phyloP scores from a whole-genome alignment of 2,888 invertebrate genomes.

The Junonia oenone region DNA sequence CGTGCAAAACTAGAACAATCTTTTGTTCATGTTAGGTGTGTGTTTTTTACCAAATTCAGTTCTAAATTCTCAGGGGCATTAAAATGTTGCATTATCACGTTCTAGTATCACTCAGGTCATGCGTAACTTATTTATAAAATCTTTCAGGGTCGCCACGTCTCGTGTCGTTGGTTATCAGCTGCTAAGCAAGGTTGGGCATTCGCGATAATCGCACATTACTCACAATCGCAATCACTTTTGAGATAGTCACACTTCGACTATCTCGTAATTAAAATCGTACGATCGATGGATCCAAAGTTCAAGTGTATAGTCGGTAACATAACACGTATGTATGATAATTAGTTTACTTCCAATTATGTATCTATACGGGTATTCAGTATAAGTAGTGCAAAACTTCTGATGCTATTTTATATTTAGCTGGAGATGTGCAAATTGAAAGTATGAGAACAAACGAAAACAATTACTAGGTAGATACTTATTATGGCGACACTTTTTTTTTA shows the following conservation, averaged over 20 bases:
- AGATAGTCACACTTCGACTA: conserved; percentile 6
- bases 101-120: neutral
- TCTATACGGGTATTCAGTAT: too few species aligned
- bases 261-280: conserved; percentile 19
- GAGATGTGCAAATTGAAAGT: too few species aligned
- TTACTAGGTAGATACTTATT: too few species aligned
- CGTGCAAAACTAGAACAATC: too few species aligned
- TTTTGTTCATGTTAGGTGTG: too few species aligned
- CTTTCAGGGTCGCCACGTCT: neutral
- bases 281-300: conserved; percentile 12
- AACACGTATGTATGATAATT: too few species aligned
- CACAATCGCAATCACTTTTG: conserved; percentile 4
- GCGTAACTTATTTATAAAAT: neutral
- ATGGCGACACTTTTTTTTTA: too few species aligned
- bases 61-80: neutral
- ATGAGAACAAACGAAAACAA: too few species aligned
- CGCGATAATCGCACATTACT: neutral
- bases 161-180: conserved; percentile 5
- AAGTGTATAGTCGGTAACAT: neutral
- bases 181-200: neutral
- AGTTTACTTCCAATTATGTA: too few species aligned
- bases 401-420: too few species aligned
- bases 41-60: neutral
- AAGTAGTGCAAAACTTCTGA: too few species aligned
- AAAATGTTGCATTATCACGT: neutral